phyloP scores from a whole-genome alignment of 2,113 vertebrate genomes.

The Onychostoma macrolepis region DNA sequence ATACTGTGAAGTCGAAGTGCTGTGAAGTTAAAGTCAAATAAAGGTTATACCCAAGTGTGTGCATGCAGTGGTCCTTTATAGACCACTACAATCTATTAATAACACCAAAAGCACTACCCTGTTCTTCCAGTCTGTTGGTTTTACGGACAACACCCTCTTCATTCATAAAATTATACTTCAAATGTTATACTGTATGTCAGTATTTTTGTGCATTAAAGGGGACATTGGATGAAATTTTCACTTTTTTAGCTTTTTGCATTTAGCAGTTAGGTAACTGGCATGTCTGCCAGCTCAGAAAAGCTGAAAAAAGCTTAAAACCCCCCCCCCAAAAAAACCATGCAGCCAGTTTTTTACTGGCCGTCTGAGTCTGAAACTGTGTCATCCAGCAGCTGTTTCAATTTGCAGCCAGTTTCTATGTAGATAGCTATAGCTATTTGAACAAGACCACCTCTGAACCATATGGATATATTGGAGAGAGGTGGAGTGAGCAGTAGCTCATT shows the following conservation, averaged over 20 bases:
- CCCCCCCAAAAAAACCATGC: not conserved
- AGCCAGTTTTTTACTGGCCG: not conserved
- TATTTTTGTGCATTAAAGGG: not conserved
- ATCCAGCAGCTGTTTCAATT: too few species aligned
- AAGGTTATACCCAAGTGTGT: not conserved
- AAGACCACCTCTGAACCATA: not conserved
- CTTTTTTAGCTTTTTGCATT: not conserved
- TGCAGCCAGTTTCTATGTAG: not conserved
- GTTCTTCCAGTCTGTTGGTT: not conserved
- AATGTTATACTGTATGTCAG: not conserved
- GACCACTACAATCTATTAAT: not conserved
- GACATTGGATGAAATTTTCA: not conserved
- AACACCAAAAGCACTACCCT: constrained; percentile 13
- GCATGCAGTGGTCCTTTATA: not conserved
- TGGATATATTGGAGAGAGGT: not conserved
- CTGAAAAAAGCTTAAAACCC: too few species aligned
- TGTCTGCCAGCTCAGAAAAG: not conserved
- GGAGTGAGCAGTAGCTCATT: too few species aligned
- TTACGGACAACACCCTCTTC: not conserved
- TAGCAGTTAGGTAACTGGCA: not conserved
- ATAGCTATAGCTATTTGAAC: not conserved
- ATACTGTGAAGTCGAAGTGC: not conserved
- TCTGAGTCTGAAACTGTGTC: not conserved
- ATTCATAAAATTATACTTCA: not conserved
- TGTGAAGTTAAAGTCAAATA: not conserved